A percentile compares a stretch with the other conserved stretches of the same genome.
Conservation (phyloP, 2,888 invertebrate species). For the Nysson spinosus region DNA sequence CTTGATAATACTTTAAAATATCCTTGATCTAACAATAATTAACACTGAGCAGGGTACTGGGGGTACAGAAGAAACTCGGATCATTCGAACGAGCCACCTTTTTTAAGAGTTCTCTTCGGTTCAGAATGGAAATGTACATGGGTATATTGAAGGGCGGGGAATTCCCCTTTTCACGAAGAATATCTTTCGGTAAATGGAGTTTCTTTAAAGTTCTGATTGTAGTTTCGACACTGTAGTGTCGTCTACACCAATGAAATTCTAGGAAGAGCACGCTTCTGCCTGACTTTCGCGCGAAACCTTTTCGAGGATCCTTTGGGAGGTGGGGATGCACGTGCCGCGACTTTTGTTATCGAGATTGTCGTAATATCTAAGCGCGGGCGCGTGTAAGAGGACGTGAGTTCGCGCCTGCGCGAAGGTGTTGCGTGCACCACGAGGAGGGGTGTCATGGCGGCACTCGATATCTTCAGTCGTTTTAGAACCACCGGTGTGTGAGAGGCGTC, state of each 20-base stretch:
- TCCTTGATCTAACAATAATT: too few species aligned
- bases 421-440: conserved; percentile 30
- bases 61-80: too few species aligned
- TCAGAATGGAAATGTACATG: too few species aligned
- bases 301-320: conserved; percentile 25
- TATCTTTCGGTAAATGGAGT: neutral
- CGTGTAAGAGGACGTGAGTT: conserved; percentile 24
- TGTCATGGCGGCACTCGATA: conserved; percentile 39
- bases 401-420: conserved; percentile 47
- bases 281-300: conserved; percentile 53
- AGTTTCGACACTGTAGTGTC: conserved; percentile 20
- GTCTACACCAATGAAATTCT: conserved; percentile 14
- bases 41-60: too few species aligned
- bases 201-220: neutral
- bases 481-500: conserved; percentile 36
- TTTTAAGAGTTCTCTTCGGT: too few species aligned
- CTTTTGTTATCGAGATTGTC: conserved; percentile 63
- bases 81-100: too few species aligned
- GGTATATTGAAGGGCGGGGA: too few species aligned
- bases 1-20: too few species aligned
- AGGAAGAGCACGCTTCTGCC: conserved; percentile 31
- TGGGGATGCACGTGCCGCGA: conserved; percentile 61
- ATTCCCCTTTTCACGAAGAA: neutral
- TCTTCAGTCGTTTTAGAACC: conserved; percentile 50
- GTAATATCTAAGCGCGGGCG: conserved; percentile 38